Conservation (phyloP, 1,140 invertebrate genomes). For the Gryon sp. region DNA sequence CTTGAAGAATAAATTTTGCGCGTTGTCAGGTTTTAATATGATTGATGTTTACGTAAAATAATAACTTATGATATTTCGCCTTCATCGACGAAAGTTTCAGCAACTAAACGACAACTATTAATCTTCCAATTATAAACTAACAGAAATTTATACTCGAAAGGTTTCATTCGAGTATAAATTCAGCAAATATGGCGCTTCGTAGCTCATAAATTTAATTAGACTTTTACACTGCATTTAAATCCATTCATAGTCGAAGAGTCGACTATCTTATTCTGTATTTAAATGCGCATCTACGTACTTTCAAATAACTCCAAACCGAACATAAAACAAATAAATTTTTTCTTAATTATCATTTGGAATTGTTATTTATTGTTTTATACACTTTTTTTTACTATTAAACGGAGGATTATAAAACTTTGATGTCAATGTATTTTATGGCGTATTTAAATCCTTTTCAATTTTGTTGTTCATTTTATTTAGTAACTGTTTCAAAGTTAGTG, state of each 20-base stretch:
- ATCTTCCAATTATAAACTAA: conserved; percentile 35
- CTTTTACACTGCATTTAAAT: neutral
- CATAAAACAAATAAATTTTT: too few species aligned
- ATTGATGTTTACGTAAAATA: conserved; percentile 17
- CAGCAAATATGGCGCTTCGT: neutral
- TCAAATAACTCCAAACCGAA: too few species aligned
- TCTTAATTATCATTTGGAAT: too few species aligned
- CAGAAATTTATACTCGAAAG: conserved; percentile 18
- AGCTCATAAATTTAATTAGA: conserved; percentile 5
- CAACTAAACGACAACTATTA: conserved; percentile 31
- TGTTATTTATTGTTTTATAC: too few species aligned
- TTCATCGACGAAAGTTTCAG: conserved; percentile 12
- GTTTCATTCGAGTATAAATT: conserved; percentile 5
- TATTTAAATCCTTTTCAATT: conserved; percentile 13
- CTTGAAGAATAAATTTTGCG: too few species aligned
- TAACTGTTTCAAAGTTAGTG: conserved; percentile 8
- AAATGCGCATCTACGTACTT: too few species aligned
- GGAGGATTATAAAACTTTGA: neutral
- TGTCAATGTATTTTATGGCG: neutral
- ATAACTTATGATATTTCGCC: conserved; percentile 24
- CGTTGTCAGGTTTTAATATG: conserved; percentile 8
- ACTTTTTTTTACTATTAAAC: neutral
- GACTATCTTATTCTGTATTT: too few species aligned
- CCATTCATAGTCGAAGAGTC: too few species aligned
- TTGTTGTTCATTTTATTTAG: conserved; percentile 18